Conservation (phyloP, 2,888 invertebrate genomes). For the Lutraria lutraria region DNA sequence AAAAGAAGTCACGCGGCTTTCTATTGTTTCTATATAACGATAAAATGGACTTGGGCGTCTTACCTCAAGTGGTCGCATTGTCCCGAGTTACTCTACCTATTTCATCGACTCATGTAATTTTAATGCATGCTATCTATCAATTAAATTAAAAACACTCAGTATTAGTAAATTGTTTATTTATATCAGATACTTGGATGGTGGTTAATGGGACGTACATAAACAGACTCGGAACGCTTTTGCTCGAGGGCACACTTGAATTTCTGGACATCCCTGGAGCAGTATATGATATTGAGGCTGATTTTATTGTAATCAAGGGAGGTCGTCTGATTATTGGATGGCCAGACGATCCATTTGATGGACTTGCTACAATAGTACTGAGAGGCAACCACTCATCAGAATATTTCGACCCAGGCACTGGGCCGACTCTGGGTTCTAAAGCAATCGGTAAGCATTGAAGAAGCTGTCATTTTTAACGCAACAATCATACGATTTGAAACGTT, state of each 20-base stretch:
- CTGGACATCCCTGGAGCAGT: constrained; percentile 65
- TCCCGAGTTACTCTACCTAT: too few relatives aligned
- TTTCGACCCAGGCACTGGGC: constrained; percentile 63
- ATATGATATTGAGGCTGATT: constrained; percentile 69
- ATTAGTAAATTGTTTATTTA: neutral
- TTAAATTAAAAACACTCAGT: too few relatives aligned
- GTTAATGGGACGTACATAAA: constrained; percentile 67
- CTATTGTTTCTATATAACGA: too few relatives aligned
- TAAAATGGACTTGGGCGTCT: too few relatives aligned
- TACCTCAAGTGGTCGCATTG: too few relatives aligned
- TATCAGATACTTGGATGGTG: constrained; percentile 74
- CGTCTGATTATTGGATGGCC: constrained; percentile 75
- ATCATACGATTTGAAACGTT: too few relatives aligned
- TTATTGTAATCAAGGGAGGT: constrained; percentile 76
- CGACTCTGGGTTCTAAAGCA: constrained; percentile 73
- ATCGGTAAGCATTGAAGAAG: constrained; percentile 66
- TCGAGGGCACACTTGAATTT: constrained; percentile 74
- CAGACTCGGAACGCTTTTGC: constrained; percentile 66
- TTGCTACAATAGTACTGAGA: constrained; percentile 67
- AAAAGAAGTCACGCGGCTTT: too few relatives aligned
- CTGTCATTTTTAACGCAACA: too few relatives aligned
- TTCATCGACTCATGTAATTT: too few relatives aligned
- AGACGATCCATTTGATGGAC: constrained; percentile 68
- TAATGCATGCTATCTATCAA: too few relatives aligned
- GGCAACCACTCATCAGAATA: constrained; percentile 66